Conservation (phyloP, 2,888 invertebrate species). For the Catocala nupta region DNA sequence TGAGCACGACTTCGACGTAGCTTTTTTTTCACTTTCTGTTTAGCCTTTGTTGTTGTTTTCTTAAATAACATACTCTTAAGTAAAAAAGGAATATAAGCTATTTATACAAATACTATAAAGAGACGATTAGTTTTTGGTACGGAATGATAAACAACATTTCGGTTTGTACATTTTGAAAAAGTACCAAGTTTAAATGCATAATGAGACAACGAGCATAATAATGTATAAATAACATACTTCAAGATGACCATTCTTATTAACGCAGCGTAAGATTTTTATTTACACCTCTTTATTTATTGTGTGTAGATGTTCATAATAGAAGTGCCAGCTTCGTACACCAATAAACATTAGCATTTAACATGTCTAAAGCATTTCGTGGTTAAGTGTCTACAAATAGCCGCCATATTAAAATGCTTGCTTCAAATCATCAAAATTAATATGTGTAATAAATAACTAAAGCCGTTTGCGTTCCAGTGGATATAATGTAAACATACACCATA, state of each 20-base stretch:
- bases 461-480: conserved; percentile 55
- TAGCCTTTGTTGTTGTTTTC: conserved; percentile 27
- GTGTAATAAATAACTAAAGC: conserved; percentile 58
- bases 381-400: conserved; percentile 53
- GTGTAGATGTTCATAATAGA: conserved; percentile 23
- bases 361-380: conserved; percentile 35
- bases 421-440: conserved; percentile 60
- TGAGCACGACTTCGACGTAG: conserved; percentile 47
- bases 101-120: neutral
- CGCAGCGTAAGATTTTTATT: neutral
- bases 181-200: too few relatives aligned
- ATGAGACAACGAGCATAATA: too few relatives aligned
- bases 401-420: conserved; percentile 57
- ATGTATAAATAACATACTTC: too few relatives aligned
- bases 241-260: neutral
- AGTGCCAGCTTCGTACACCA: conserved; percentile 31
- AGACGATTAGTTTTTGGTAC: neutral
- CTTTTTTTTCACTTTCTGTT: conserved; percentile 42
- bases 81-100: neutral
- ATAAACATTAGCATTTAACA: conserved; percentile 47
- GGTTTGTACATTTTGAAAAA: too few relatives aligned
- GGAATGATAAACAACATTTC: neutral
- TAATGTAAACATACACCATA: conserved; percentile 62
- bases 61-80: conserved; percentile 28
- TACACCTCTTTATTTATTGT: conserved; percentile 6